A percentile compares a stretch with the other conserved stretches of the same genome.
phyloP scores from a whole-genome alignment of 2,888 invertebrate genomes.

The Melanotus villosus region DNA sequence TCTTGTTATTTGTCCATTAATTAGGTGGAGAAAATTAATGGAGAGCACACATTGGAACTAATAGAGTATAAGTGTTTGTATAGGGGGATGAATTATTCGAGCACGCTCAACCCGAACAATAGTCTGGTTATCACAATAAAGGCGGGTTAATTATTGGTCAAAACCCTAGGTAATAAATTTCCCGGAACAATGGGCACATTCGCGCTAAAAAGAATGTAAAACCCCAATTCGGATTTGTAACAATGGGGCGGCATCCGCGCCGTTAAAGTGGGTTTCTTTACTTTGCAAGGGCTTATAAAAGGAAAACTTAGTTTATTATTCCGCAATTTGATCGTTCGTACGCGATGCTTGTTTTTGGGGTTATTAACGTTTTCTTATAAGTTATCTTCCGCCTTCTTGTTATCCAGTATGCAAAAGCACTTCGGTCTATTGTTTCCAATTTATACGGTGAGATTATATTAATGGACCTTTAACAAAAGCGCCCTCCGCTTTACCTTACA shows the following conservation, averaged over 20 bases:
- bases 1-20: conserved; percentile 22
- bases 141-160: conserved; percentile 35
- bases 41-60: conserved; percentile 24
- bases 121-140: conserved; percentile 33
- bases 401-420: not conserved
- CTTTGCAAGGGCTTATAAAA: conserved; percentile 18
- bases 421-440: not conserved
- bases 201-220: conserved; percentile 32
- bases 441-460: not conserved
- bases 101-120: conserved; percentile 25
- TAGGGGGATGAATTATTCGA: conserved; percentile 24
- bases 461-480: not conserved
- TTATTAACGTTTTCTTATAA: not conserved
- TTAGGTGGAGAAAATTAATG: conserved; percentile 24
- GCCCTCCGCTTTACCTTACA: not conserved
- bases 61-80: conserved; percentile 31
- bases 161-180: conserved; percentile 33
- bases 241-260: conserved; percentile 19
- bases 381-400: not conserved
- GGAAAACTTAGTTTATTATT: conserved; percentile 11
- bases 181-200: conserved; percentile 24
- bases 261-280: conserved; percentile 3
- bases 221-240: conserved; percentile 28
- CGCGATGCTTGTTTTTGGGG: not conserved
- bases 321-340: not conserved